Evolutionary conservation across 2,888 invertebrate species (phyloP).

Genomic region (Drosophila testacea): DNA sequence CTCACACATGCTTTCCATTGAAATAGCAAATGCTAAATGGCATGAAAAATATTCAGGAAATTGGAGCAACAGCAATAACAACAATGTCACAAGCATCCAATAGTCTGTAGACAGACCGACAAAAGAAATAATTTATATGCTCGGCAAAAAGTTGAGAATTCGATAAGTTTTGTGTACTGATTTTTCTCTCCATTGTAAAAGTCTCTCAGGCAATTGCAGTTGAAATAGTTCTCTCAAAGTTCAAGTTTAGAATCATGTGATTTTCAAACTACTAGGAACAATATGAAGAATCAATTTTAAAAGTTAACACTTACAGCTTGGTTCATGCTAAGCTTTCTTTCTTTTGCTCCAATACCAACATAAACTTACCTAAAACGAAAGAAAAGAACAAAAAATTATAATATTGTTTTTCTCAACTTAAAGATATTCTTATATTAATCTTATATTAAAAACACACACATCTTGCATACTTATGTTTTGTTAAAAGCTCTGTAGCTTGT

Average conservation of each 20-base stretch:
- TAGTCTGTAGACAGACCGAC: constrained; percentile 25
- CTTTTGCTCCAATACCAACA: constrained; percentile 57
- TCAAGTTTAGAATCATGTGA: neutral
- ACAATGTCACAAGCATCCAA: constrained; percentile 18
- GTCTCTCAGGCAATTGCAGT: constrained; percentile 34
- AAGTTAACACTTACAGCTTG: constrained; percentile 67
- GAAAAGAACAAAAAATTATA: constrained; percentile 47
- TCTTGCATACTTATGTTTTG: constrained; percentile 48
- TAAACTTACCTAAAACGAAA: constrained; percentile 78
- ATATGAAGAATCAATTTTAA: constrained; percentile 25
- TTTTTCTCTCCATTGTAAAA: constrained; percentile 25
- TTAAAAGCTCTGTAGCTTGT: constrained; percentile 20
- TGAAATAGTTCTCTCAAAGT: constrained; percentile 17
- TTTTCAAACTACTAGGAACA: constrained; percentile 43
- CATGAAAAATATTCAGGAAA: constrained; percentile 62
- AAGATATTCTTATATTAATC: constrained; percentile 38
- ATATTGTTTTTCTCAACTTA: constrained; percentile 20
- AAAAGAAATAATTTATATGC: constrained; percentile 27
- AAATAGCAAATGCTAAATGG: constrained; percentile 50
- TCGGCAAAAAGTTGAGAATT: constrained; percentile 42
- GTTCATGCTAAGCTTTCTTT: constrained; percentile 62
- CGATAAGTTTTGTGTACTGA: constrained; percentile 18
- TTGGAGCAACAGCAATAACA: constrained; percentile 37
- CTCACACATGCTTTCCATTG: constrained; percentile 19
- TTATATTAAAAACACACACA: constrained; percentile 11